These are phyloP conservation scores for Megalonaias nervosa DNA, from an alignment of 1,140 invertebrate genomes.

Conservation along the genomic window DNA sequence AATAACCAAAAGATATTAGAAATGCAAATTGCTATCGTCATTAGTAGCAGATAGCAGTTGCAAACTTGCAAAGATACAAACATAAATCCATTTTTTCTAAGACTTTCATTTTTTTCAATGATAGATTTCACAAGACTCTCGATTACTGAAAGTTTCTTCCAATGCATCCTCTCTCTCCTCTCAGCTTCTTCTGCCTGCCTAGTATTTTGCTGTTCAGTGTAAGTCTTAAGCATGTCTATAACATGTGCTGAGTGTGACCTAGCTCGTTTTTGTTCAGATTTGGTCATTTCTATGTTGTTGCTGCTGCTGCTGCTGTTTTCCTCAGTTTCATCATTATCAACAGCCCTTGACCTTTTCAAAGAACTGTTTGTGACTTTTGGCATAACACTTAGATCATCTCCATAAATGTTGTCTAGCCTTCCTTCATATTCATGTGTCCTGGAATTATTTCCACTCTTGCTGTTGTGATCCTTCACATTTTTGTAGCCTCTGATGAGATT, in stretches of 20 bases:
- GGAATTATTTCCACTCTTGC: conserved; percentile 6
- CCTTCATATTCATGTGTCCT: conserved; percentile 28
- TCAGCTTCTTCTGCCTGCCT: background rate
- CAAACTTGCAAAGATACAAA: too few relatives aligned
- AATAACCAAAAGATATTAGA: too few relatives aligned
- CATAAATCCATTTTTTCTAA: too few relatives aligned
- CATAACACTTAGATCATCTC: conserved; percentile 10
- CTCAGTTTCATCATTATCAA: background rate
- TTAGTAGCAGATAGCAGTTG: too few relatives aligned
- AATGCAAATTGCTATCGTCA: too few relatives aligned
- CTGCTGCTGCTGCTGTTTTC: background rate
- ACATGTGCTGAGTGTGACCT: background rate
- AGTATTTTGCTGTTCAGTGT: conserved; percentile 6
- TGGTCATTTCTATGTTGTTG: background rate
- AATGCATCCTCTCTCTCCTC: background rate
- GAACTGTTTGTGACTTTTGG: background rate
- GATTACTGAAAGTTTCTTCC: background rate
- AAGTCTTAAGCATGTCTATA: conserved; percentile 11
- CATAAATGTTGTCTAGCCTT: conserved; percentile 18
- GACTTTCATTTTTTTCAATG: background rate
- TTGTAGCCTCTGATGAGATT: conserved; percentile 21
- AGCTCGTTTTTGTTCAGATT: background rate
- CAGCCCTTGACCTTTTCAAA: background rate
- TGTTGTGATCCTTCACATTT: conserved; percentile 20
- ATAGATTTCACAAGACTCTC: background rate